Conservation (phyloP, 2,113 vertebrate species). For the Eolophus roseicapilla region DNA sequence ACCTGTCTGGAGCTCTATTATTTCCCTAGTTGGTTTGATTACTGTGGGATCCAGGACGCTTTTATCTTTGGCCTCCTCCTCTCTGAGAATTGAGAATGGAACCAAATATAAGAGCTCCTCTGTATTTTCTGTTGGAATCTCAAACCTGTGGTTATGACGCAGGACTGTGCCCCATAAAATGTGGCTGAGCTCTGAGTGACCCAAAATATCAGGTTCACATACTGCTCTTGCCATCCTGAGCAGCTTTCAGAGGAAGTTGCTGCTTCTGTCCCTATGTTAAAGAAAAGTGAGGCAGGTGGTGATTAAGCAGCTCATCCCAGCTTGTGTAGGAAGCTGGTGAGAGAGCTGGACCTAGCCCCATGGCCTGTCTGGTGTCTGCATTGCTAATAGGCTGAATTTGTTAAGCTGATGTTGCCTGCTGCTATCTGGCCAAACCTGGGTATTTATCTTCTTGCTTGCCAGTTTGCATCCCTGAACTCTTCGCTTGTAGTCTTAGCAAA, state of each 20-base stretch:
- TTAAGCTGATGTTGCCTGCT: not conserved
- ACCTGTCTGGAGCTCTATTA: not conserved
- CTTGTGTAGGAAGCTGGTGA: not conserved
- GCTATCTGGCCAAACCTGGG: not conserved
- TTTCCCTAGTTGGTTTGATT: not conserved
- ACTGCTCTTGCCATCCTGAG: not conserved
- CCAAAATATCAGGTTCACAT: not conserved
- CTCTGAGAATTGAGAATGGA: not conserved
- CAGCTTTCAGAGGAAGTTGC: not conserved
- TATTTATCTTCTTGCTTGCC: not conserved
- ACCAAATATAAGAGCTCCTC: not conserved
- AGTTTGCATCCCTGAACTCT: conserved; percentile 71
- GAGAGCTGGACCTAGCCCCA: not conserved
- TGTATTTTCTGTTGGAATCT: not conserved
- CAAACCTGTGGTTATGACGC: not conserved
- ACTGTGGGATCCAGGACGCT: not conserved
- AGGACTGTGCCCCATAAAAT: not conserved
- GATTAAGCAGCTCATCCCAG: not conserved
- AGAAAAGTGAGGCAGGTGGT: not conserved
- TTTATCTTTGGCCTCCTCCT: not conserved
- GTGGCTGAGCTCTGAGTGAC: not conserved
- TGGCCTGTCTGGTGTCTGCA: not conserved
- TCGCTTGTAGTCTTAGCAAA: conserved; percentile 86
- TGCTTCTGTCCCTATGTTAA: not conserved
- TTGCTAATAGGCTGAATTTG: not conserved